Conservation (phyloP, 2,113 vertebrate species). For the Urocynchramus pylzowi region DNA sequence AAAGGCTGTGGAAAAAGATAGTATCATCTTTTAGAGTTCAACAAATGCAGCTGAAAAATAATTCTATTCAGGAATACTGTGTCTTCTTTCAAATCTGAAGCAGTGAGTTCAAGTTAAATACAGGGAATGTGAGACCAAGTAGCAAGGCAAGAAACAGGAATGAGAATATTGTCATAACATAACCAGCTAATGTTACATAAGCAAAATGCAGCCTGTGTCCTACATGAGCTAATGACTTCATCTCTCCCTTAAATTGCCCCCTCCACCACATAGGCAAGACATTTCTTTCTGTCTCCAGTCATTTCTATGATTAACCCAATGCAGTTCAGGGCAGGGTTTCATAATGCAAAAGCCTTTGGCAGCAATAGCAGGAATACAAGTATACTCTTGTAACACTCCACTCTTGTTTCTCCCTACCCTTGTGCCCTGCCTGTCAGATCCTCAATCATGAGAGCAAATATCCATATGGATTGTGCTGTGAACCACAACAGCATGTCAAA, state of each 20-base stretch:
- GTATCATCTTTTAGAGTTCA: background rate
- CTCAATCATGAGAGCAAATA: background rate
- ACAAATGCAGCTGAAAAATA: background rate
- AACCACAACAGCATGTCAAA: background rate
- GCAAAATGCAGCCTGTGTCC: background rate
- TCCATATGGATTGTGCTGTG: background rate
- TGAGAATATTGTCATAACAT: background rate
- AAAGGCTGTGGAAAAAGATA: background rate
- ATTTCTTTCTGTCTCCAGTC: background rate
- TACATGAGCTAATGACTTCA: background rate
- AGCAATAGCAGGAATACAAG: background rate
- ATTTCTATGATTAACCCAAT: background rate
- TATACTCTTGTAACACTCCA: background rate
- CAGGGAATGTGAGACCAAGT: background rate
- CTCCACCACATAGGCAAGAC: background rate
- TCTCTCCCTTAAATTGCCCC: background rate
- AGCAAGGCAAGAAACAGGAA: background rate
- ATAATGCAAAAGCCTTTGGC: background rate
- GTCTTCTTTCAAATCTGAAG: background rate
- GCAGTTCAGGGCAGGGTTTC: background rate
- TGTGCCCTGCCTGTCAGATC: background rate
- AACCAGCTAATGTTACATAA: background rate
- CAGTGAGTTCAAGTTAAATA: background rate
- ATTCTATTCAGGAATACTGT: background rate
- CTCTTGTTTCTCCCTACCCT: background rate